Conservation (phyloP, 2,797 vertebrate species). For the Pseudotriccus pelzelni region DNA sequence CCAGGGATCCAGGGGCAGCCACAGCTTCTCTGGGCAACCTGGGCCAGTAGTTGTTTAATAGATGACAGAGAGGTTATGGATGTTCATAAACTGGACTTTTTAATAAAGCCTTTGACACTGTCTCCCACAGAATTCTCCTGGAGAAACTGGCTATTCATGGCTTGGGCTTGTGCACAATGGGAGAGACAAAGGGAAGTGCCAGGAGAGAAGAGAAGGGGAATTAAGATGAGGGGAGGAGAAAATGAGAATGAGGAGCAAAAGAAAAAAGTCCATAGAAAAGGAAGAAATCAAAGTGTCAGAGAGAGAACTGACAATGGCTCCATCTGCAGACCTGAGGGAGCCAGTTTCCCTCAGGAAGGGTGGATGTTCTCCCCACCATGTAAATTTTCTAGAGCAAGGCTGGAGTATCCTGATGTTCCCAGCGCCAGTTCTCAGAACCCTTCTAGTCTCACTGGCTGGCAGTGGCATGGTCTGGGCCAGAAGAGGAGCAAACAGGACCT, state of each 20-base stretch:
- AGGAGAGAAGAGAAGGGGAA: not conserved
- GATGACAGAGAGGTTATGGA: not conserved
- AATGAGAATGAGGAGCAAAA: not conserved
- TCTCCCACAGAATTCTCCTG: not conserved
- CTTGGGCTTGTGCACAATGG: not conserved
- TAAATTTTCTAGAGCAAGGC: not conserved
- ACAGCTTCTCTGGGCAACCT: not conserved
- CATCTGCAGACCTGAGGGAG: not conserved
- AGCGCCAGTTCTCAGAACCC: not conserved
- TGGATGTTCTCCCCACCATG: not conserved
- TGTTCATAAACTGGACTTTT: not conserved
- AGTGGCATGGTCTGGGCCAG: not conserved
- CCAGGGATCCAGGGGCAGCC: not conserved
- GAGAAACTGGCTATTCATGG: not conserved
- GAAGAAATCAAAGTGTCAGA: not conserved
- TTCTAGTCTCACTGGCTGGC: not conserved
- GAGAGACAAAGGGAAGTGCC: not conserved
- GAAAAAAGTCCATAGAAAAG: not conserved
- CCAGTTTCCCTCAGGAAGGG: not conserved
- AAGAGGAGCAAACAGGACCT: not conserved
- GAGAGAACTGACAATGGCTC: not conserved
- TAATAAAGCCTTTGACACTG: not conserved
- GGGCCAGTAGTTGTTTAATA: not conserved
- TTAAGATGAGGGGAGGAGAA: not conserved
- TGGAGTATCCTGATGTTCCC: not conserved